phyloP scores from a whole-genome alignment of 1,140 invertebrate species.

The Protaetia brevitarsis region DNA sequence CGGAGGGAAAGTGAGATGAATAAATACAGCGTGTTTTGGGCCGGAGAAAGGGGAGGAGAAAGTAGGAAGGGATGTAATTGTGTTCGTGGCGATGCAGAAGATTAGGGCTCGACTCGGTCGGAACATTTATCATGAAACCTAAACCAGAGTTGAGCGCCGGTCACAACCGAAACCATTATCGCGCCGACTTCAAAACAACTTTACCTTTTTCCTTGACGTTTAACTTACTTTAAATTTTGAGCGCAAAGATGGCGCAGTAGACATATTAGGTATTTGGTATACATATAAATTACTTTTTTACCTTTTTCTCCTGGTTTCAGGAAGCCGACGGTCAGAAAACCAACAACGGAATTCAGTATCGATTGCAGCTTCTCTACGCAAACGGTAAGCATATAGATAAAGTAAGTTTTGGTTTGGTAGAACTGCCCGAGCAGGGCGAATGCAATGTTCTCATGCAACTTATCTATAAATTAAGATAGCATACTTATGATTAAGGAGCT shows the following conservation, averaged over 20 bases:
- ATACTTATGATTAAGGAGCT: too few species aligned
- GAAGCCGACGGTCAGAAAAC: slow-evolving; percentile 96
- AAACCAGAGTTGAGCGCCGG: slow-evolving; percentile 38
- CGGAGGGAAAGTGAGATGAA: slow-evolving; percentile 43
- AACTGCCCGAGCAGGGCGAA: too few species aligned
- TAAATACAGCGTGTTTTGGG: slow-evolving; percentile 37
- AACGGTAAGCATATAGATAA: slow-evolving; percentile 73
- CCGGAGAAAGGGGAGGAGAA: slow-evolving; percentile 3
- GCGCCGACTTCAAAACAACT: slow-evolving; percentile 17
- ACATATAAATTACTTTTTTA: slow-evolving; percentile 4
- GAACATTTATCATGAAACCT: slow-evolving; percentile 42
- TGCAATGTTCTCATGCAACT: too few species aligned
- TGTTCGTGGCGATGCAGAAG: slow-evolving; percentile 43
- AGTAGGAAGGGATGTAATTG: slow-evolving; percentile 36
- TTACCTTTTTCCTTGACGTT: not conserved
- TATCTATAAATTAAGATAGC: too few species aligned
- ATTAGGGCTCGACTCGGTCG: slow-evolving; percentile 41
- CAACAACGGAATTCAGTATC: slow-evolving; percentile 99
- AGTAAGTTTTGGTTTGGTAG: too few species aligned
- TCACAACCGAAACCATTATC: slow-evolving; percentile 35
- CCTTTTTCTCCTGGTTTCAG: slow-evolving; percentile 58
- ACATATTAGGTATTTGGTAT: not conserved
- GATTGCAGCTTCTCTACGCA: slow-evolving; percentile 90
- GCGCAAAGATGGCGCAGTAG: not conserved
- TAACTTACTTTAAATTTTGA: not conserved